These are phyloP conservation scores for Pterophyllum scalare DNA, from an alignment of 2,113 vertebrate genomes.

Conservation along the genomic window DNA sequence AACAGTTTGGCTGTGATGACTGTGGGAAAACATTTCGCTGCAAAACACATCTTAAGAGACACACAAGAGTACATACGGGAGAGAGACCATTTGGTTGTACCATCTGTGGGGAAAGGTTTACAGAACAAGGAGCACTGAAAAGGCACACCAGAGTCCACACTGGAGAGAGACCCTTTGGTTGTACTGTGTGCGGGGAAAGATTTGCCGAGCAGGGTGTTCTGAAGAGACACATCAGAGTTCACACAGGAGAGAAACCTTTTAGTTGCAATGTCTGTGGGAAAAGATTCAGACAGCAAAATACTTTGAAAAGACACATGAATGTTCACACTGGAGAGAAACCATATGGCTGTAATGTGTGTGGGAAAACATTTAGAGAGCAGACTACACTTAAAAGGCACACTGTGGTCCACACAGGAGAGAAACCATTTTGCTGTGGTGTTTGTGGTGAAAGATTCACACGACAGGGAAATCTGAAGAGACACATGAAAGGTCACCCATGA, in stretches of 20 bases:
- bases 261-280: background rate
- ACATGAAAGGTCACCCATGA: background rate
- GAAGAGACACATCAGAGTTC: background rate
- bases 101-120: background rate
- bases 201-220: background rate
- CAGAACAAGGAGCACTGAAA: background rate
- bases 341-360: background rate
- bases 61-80: background rate
- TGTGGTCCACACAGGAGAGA: background rate
- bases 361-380: background rate
- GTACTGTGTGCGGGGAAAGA: background rate
- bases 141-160: background rate
- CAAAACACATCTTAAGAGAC: background rate
- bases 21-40: background rate
- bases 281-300: background rate
- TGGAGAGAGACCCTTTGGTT: background rate
- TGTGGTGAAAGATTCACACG: background rate
- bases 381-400: background rate
- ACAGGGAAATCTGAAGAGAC: constrained; percentile 4
- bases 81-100: background rate
- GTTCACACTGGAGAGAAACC: background rate
- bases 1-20: background rate
- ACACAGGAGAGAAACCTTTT: background rate
- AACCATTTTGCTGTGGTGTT: background rate
- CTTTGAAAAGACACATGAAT: rapidly evolving